These are phyloP conservation scores for Aplidium turbinatum DNA, from an alignment of 23 tunicate species.

Conservation along the genomic window DNA sequence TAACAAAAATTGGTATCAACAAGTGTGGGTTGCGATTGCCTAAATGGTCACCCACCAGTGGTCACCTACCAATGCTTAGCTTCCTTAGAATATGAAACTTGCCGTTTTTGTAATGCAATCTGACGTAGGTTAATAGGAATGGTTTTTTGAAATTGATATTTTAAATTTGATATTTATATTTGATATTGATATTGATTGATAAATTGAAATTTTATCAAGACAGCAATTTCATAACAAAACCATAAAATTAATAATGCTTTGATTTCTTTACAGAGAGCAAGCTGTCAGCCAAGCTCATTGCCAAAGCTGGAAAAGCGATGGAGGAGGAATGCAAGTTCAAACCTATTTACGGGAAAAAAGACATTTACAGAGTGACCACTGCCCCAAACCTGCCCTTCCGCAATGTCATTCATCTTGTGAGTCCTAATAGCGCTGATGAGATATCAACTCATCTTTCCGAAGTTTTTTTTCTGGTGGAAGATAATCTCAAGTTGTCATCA, in stretches of 20 bases:
- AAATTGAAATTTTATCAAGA: not conserved
- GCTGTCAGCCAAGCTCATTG: not conserved
- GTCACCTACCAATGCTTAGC: too few relatives aligned
- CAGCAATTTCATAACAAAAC: too few relatives aligned
- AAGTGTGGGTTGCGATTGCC: too few relatives aligned
- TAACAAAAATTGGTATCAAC: too few relatives aligned
- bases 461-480: constrained; percentile 1
- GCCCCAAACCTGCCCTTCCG: constrained; percentile 21
- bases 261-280: constrained; percentile 23
- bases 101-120: too few relatives aligned
- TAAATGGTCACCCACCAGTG: too few relatives aligned
- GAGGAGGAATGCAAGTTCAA: not conserved
- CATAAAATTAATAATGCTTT: too few relatives aligned
- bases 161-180: not conserved
- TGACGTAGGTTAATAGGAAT: too few relatives aligned
- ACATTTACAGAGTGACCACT: constrained; percentile 1
- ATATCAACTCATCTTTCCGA: not conserved
- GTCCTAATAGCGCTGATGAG: not conserved
- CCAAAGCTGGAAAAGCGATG: not conserved
- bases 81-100: too few relatives aligned
- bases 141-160: too few relatives aligned
- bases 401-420: constrained; percentile 10
- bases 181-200: not conserved
- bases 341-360: not conserved
- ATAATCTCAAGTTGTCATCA: not conserved